Evolutionary conservation across 2,797 vertebrate species (phyloP), one percentile per base, ranked within the genome.

Genomic region (Tympanoctomys barrerae): DNA sequence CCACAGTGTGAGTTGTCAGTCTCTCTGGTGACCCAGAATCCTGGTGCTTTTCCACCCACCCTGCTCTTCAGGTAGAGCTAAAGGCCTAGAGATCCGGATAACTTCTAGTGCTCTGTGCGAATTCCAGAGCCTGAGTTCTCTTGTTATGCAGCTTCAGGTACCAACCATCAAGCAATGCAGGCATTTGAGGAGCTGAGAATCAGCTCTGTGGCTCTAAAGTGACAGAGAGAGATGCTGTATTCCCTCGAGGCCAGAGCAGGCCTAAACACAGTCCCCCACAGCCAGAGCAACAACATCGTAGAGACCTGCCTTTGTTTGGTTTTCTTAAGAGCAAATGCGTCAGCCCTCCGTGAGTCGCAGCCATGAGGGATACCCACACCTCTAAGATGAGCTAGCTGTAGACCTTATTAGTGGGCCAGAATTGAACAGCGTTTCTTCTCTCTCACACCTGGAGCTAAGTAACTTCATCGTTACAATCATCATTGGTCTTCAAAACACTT

Each of bases 301-400:
- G 24, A 19, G 70, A 73, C 5, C 19, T 42, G 61, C 6, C 73
- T 68, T 52, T 62, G 22, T 39, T 80, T 33, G 31, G 71, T 90
- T 96, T 91, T 91, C 87, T 88, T 83, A 89, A 71, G 13, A 94
- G 28, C 36, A 94, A 85, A 54, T 85, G 81, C 19, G 87, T 52
- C n/a, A 64, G 31, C 71, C 66, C 89, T 49, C 54, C 64, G 61
- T 33, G 42, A 82, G 24, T 52, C 31, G 52, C 24, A 16, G 52
- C 57, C 36, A 79, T 1, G 49, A 89, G 31, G 6, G 7, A 77
- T 33, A 62, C 31, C 14, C 8, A 0, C 82, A n/a, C 52, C 36
- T 83, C 62, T 19, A 39, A 93, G 81, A 87, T 73, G 21, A 36
- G 82, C 83, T 85, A 31, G 22, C 31, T 85, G 10, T 62, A 59